phyloP scores from a whole-genome alignment of 2,113 vertebrate genomes.

The Labrus mixtus region DNA sequence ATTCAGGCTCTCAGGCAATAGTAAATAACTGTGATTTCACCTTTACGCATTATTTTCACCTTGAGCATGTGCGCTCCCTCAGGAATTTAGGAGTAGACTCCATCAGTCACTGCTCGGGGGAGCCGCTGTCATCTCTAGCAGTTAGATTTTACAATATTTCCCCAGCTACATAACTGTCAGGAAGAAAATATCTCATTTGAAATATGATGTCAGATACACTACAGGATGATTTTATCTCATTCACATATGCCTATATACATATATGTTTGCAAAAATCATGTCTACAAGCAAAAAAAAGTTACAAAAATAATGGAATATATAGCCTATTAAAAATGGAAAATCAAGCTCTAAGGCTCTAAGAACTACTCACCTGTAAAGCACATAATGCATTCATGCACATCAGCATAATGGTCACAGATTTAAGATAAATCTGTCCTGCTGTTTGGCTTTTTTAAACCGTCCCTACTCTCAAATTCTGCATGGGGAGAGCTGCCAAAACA shows the following conservation, averaged over 20 bases:
- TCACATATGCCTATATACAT: background rate
- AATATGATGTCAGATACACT: background rate
- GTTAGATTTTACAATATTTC: conserved; percentile 2
- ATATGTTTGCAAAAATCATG: background rate
- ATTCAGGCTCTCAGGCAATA: background rate
- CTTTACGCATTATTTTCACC: conserved; percentile 36
- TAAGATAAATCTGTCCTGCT: background rate
- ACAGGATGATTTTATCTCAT: background rate
- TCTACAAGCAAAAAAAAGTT: background rate
- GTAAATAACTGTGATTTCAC: conserved; percentile 33
- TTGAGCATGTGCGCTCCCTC: conserved; percentile 10
- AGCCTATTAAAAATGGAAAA: too few relatives aligned
- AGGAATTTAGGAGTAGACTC: conserved; percentile 42
- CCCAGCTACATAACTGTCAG: background rate
- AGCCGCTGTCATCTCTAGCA: conserved; percentile 31
- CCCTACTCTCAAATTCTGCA: conserved; percentile 16
- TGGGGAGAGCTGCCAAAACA: conserved; percentile 37
- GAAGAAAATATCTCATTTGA: conserved; percentile 7
- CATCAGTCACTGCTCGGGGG: conserved; percentile 30
- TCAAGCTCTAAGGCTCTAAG: too few relatives aligned
- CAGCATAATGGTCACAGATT: background rate
- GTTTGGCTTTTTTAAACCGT: background rate
- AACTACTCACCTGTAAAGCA: too few relatives aligned
- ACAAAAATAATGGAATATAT: too few relatives aligned
- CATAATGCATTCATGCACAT: too few relatives aligned